Conservation (phyloP, 2,888 invertebrate genomes). For the Microplitis manilae region DNA sequence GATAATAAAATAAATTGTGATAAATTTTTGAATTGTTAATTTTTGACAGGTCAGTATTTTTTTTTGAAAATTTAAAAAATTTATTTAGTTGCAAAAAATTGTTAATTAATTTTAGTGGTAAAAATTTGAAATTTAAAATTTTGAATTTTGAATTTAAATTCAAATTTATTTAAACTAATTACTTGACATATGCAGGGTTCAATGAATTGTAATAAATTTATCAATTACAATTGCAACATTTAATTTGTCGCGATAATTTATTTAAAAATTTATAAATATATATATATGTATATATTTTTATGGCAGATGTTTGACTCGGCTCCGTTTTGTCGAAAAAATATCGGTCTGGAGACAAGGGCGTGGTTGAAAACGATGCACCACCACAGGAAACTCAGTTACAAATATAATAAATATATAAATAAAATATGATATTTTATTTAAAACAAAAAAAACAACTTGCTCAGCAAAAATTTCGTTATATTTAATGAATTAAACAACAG, state of each 20-base stretch:
- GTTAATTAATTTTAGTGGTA: not conserved
- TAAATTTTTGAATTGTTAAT: not conserved
- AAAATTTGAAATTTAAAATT: no score
- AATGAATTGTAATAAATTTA: no score
- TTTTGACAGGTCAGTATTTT: not conserved
- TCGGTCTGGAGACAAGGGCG: slow-evolving; percentile 36
- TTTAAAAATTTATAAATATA: no score
- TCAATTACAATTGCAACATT: no score
- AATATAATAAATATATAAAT: not conserved
- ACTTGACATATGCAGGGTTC: no score
- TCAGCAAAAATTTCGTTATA: not conserved
- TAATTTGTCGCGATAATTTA: no score
- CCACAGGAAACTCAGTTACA: not conserved
- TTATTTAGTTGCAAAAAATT: not conserved
- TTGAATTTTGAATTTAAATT: no score
- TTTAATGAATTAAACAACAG: no score
- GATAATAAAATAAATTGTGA: no score
- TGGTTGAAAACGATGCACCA: slow-evolving; percentile 28
- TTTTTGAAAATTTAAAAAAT: not conserved
- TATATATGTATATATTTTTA: not conserved
- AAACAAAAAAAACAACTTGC: not conserved
- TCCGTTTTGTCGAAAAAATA: slow-evolving; percentile 16
- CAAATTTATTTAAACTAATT: no score
- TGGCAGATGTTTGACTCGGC: slow-evolving; percentile 22
- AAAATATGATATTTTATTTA: not conserved